Base-by-base conservation (phyloP, 2,888 invertebrate genomes). In the Leptopilina drosophilae region DNA sequence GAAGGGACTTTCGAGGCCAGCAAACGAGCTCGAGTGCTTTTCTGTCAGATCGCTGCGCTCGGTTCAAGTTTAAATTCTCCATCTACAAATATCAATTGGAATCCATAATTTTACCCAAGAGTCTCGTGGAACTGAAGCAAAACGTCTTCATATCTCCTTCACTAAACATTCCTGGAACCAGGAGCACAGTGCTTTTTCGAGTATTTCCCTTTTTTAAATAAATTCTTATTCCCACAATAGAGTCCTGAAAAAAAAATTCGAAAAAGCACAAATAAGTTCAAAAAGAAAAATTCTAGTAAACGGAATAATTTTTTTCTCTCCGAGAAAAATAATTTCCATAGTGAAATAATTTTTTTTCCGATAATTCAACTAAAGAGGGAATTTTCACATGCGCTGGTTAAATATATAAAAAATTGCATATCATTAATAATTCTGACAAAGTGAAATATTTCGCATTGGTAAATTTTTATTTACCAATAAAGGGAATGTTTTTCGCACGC, bases 1-100 rank as follows among this genome's bases (percentile, higher is more conserved):
- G 81, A 73, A 83, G 84, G 85, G 49, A 49, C 49, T 87, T 86
- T 81, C 82, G 83, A 82, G 86, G 84, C 85, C 82, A 80, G 80
- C 84, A 79, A 81, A 80, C 81, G 80, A 80, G 80, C 84, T 84
- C 83, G 79, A 81, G 81, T 81, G 85, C 80, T 82, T 83, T 85
- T 82, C 81, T 81, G 81, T 77, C 66, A 53, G 73, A 69, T 65
- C 65, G 75, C 67, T 78, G 81, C 49, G 49, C 46, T 2, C 7
- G 6, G 82, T 85, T 84, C 83, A 84, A 78, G 79, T 81, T 82
- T 79, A 56, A 53, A 73, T 73, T n/a, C 73, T 73, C 73, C 56
- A 73, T 73, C n/a, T 56, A 73, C 73, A 73, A 73, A 73, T 73
- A 73, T 73, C 53, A 73, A 73, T 73, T 73, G 53, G 56, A 73